A percentile compares a stretch with the other conserved stretches of the same genome.
Evolutionary conservation across 2,888 invertebrate species (phyloP).

Genomic region (Ditylenchus weischeri): DNA sequence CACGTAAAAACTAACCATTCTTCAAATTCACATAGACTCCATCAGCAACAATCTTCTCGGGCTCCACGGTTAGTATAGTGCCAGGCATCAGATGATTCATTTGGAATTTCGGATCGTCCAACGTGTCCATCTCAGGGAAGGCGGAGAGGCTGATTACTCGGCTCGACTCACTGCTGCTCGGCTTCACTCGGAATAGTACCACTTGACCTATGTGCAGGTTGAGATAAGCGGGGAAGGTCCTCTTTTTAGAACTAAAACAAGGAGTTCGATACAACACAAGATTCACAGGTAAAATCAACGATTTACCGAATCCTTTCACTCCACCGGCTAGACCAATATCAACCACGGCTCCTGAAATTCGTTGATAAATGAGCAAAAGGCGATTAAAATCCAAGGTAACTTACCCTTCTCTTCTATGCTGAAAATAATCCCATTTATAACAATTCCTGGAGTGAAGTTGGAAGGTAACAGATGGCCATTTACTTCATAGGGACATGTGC

Average conservation of each 20-base stretch:
- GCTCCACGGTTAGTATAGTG: constrained; percentile 48
- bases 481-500: constrained; percentile 30
- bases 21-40: constrained; percentile 48
- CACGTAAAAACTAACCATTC: constrained; percentile 39
- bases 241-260: too few relatives aligned
- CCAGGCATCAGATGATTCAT: constrained; percentile 52
- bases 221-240: constrained; percentile 32
- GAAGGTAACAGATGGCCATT: constrained; percentile 49
- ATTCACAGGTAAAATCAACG: too few relatives aligned
- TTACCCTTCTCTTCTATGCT: constrained; percentile 56
- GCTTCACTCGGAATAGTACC: constrained; percentile 41
- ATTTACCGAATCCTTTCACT: constrained; percentile 30
- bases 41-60: constrained; percentile 35
- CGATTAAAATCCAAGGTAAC: not conserved
- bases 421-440: constrained; percentile 43
- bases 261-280: too few relatives aligned
- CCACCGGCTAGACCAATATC: constrained; percentile 45
- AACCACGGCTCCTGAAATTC: constrained; percentile 46
- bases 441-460: constrained; percentile 40
- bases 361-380: too few relatives aligned
- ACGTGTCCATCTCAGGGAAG: constrained; percentile 37
- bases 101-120: constrained; percentile 33
- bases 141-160: constrained; percentile 46
- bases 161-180: constrained; percentile 27
- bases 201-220: constrained; percentile 43